These are phyloP conservation scores for Tetramorium bicarinatum DNA, from an alignment of 2,888 invertebrate species.

Conservation along the genomic window DNA sequence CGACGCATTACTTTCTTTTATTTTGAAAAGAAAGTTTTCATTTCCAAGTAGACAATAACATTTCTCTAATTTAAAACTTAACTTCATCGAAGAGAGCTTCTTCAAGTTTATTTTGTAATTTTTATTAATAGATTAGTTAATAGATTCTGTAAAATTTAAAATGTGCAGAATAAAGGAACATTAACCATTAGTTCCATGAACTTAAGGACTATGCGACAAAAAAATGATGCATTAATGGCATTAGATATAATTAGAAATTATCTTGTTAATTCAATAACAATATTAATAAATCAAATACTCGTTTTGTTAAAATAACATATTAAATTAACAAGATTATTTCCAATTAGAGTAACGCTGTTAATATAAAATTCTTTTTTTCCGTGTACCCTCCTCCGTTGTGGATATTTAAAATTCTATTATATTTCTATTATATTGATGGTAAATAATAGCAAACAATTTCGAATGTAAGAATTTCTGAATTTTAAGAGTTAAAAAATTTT, in stretches of 20 bases:
- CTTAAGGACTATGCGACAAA: not conserved
- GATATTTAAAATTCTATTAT: not conserved
- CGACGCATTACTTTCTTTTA: not conserved
- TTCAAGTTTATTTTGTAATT: not conserved
- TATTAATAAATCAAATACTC: not conserved
- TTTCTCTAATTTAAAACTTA: not conserved
- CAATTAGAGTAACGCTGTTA: not conserved
- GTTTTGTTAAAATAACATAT: not conserved
- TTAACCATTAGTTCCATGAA: not conserved
- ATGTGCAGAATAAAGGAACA: not conserved
- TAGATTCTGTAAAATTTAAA: not conserved
- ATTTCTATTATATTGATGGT: not conserved
- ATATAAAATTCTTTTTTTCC: not conserved
- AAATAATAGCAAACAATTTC: not conserved
- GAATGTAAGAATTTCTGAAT: not conserved
- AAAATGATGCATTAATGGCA: not conserved
- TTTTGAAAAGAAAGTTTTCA: not conserved
- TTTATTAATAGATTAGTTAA: not conserved
- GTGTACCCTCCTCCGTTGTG: not conserved
- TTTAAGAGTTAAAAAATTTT: not conserved
- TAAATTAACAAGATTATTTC: slow-evolving; percentile 10
- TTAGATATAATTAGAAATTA: not conserved
- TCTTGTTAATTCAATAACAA: not conserved
- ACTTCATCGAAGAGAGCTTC: not conserved
- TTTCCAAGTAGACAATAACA: not conserved